Base-by-base conservation (phyloP, 92 coral and sea anemone genomes). In the Phenganax marumi region DNA sequence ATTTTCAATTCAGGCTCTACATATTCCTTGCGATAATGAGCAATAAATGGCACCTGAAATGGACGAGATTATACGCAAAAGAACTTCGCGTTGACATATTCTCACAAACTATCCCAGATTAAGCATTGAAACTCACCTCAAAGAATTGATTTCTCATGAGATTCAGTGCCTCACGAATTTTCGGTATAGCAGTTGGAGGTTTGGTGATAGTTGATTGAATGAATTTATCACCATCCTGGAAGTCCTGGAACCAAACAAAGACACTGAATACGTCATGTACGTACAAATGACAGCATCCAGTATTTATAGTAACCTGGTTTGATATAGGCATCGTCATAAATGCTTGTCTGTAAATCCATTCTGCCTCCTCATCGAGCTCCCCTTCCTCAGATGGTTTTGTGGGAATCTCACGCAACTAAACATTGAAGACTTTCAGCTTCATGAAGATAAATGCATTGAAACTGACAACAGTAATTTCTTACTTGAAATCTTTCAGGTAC, bases 401-500 rank as follows among this genome's bases (percentile, higher is more conserved):
- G 19, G 97, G 88, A 56, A 96, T 84, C 68, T 92, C 99, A 73
- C 99, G 93, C 12, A 87, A 81, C 95, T 91, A 33, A 33, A 33
- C 43, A 33, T 33, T 33, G 5, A 33, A 33, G 0, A 5, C 5
- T 33, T 33, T 33, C 43, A 58, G 22, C 23, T 14, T 18, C 5
- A 12, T 12, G 22, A 58, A 16, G 16, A 58, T 18, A 62, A 7
- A 18, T 62, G 19, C 33, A 19, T 23, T 19, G 22, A 25, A 62
- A 62, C 65, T 58, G 22, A 58, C 21, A 7, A 14, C 0, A 58
- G 21, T 18, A 58, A 58, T 16, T 8, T 9, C 50, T 58, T 83
- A 93, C 98, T 94, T 91, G 97, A 84, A 95, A 95, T 64, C 97
- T 86, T 83, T 95, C 98, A 33, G 98, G 98, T 48, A 92, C 81